These are phyloP conservation scores for Leptodactylus fallax DNA, from an alignment of 2,797 vertebrate genomes.

Conservation along the genomic window DNA sequence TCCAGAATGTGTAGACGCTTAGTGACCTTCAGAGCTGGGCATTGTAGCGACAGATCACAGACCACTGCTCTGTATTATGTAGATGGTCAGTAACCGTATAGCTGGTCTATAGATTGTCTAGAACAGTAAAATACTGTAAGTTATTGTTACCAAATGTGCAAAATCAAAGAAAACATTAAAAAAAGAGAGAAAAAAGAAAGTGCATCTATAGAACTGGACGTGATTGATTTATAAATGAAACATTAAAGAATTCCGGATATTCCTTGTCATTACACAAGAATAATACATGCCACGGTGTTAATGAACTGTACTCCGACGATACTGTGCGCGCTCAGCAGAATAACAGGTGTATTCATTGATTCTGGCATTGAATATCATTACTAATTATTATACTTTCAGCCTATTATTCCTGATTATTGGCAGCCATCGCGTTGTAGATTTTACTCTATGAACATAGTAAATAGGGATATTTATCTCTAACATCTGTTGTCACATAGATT, in stretches of 20 bases:
- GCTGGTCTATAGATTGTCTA: no score
- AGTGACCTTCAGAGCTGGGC: no score
- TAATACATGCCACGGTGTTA: slow-evolving; percentile 53
- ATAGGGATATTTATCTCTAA: slow-evolving; percentile 38
- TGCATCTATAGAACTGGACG: neutral
- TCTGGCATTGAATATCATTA: slow-evolving; percentile 56
- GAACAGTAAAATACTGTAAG: no score
- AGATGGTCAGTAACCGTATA: no score
- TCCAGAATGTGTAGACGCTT: no score
- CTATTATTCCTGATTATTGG: slow-evolving; percentile 52
- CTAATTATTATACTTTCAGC: slow-evolving; percentile 47
- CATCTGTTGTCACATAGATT: slow-evolving; percentile 44
- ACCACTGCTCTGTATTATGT: no score
- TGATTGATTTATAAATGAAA: slow-evolving; percentile 39
- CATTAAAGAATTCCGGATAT: slow-evolving; percentile 39
- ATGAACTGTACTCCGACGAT: slow-evolving; percentile 32
- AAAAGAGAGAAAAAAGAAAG: neutral
- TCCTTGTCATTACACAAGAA: slow-evolving; percentile 51
- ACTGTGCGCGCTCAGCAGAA: slow-evolving; percentile 30
- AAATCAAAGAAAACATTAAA: neutral
- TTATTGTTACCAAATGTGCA: neutral
- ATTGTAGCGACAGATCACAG: no score
- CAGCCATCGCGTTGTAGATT: slow-evolving; percentile 31
- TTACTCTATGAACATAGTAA: slow-evolving; percentile 21
- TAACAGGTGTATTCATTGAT: slow-evolving; percentile 52